phyloP scores from a whole-genome alignment of 2,113 vertebrate species.

The Orthonyx spaldingii region DNA sequence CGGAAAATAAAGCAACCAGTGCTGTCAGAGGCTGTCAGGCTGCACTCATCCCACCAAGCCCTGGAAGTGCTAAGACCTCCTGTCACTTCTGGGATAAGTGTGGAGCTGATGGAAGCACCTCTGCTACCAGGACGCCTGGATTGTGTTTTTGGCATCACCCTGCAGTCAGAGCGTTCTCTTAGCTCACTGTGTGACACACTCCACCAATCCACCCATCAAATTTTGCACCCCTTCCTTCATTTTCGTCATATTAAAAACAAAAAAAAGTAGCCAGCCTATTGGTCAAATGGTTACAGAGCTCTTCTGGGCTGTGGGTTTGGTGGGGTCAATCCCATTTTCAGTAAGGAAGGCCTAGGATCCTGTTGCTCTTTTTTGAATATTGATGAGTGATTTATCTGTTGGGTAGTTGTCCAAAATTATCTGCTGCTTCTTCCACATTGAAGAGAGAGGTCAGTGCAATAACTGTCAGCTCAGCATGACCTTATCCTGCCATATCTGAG shows the following conservation, averaged over 20 bases:
- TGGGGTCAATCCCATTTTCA: neutral
- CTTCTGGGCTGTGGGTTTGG: neutral
- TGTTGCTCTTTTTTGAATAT: rapidly evolving
- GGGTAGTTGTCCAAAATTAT: neutral
- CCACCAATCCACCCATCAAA: too few relatives aligned
- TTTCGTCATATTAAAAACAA: rapidly evolving
- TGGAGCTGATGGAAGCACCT: neutral
- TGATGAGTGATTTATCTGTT: neutral
- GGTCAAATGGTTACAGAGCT: neutral
- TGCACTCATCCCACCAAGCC: neutral
- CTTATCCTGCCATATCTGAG: neutral
- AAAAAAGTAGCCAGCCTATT: neutral
- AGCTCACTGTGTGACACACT: neutral
- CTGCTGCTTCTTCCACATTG: neutral
- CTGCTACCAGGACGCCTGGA: neutral
- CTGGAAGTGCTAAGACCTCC: neutral
- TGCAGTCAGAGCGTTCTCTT: neutral
- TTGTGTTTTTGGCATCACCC: neutral
- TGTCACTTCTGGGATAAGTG: neutral
- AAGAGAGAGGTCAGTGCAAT: neutral
- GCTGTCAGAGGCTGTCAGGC: neutral
- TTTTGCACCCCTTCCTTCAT: neutral
- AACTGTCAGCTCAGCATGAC: neutral
- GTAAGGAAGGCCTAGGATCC: neutral
- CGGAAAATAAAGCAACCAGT: neutral